Evolutionary conservation across 2,888 invertebrate species (phyloP).

Genomic region (Spicauda simplicius): DNA sequence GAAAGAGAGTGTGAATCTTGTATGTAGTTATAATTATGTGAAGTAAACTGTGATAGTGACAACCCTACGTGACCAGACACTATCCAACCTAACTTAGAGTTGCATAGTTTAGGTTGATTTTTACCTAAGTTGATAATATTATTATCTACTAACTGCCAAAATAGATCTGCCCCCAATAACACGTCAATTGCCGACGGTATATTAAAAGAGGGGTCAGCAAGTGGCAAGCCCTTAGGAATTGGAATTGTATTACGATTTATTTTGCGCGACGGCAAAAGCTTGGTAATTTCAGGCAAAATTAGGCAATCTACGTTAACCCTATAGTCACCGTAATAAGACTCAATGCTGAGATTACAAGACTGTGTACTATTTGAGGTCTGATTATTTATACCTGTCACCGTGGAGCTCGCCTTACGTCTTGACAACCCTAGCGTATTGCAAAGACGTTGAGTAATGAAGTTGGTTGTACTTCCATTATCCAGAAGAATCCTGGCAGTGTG

Average conservation of each 20-base stretch:
- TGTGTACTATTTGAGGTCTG: slow-evolving; percentile 38
- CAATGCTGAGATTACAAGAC: slow-evolving; percentile 38
- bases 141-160: background rate
- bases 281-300: slow-evolving; percentile 42
- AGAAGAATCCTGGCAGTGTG: slow-evolving; percentile 21
- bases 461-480: slow-evolving; percentile 40
- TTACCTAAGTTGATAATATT: slow-evolving; percentile 14
- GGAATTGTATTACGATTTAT: slow-evolving; percentile 21
- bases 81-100: too few species aligned
- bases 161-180: too few species aligned
- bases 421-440: slow-evolving; percentile 40
- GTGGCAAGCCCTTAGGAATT: slow-evolving; percentile 29
- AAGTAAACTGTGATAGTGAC: too few species aligned
- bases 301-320: slow-evolving; percentile 35
- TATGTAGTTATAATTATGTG: too few species aligned
- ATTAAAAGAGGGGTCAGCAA: slow-evolving; percentile 44
- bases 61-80: too few species aligned
- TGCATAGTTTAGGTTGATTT: too few species aligned
- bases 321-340: slow-evolving; percentile 37
- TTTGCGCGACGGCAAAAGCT: slow-evolving; percentile 36
- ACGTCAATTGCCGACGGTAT: slow-evolving; percentile 43
- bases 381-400: slow-evolving; percentile 43
- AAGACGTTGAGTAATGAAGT: slow-evolving; percentile 38
- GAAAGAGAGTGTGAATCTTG: too few species aligned
- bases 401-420: slow-evolving; percentile 36